These are phyloP conservation scores for Halocynthia aurantium DNA, from an alignment of 23 tunicate genomes.

Conservation along the genomic window DNA sequence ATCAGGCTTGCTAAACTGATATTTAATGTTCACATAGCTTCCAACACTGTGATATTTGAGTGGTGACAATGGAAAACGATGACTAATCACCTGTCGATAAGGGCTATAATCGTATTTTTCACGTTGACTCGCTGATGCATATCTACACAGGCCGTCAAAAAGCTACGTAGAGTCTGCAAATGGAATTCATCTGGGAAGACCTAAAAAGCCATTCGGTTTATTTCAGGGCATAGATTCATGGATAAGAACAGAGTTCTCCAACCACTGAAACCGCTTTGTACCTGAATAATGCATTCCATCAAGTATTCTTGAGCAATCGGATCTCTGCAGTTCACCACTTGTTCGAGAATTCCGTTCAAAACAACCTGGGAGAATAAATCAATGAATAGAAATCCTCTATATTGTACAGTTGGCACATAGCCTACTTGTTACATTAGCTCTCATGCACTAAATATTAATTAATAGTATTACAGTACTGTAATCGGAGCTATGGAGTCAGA, in stretches of 20 bases:
- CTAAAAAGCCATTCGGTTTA: slow-evolving; percentile 8
- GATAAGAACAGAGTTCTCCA: neutral
- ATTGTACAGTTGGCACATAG: too few species aligned
- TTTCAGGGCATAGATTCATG: neutral
- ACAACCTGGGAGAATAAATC: slow-evolving; percentile 24
- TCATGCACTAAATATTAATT: too few species aligned
- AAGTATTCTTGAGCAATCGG: slow-evolving; percentile 89
- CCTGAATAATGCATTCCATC: slow-evolving; percentile 96
- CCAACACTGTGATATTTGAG: too few species aligned
- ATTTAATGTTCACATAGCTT: too few species aligned
- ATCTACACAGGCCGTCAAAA: slow-evolving; percentile 68
- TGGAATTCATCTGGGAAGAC: slow-evolving; percentile 96
- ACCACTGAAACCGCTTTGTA: neutral
- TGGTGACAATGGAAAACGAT: too few species aligned
- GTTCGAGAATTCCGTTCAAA: slow-evolving; percentile 60
- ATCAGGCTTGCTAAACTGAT: neutral
- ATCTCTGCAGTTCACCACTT: slow-evolving; percentile 86
- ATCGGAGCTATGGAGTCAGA: too few species aligned
- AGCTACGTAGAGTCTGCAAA: slow-evolving; percentile 68
- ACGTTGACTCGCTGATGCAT: slow-evolving; percentile 74
- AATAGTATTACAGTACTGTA: too few species aligned
- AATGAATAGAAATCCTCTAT: too few species aligned
- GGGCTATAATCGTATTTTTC: slow-evolving; percentile 73
- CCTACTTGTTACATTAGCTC: too few species aligned
- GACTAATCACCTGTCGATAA: slow-evolving; percentile 38